Conservation (phyloP, 2,888 invertebrate genomes). For the Agonopterix alstromeriana region DNA sequence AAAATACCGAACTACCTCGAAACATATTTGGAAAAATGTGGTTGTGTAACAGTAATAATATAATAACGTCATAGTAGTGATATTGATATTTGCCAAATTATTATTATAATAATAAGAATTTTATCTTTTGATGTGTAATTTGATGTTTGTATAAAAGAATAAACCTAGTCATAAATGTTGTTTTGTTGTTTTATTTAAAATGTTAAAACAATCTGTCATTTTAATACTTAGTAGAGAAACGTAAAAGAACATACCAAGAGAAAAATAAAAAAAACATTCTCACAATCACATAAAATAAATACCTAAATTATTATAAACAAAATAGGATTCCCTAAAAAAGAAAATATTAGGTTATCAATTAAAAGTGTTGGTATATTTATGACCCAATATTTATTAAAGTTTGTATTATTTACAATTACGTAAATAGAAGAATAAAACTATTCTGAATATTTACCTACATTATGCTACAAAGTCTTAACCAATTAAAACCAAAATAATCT, state of each 20-base stretch:
- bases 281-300: no score
- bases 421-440: not conserved
- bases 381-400: conserved; percentile 3
- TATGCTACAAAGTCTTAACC: no score
- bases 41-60: conserved; percentile 7
- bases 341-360: no score
- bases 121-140: conserved; percentile 52
- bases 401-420: conserved; percentile 4
- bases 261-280: no score
- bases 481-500: no score
- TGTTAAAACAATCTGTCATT: no score
- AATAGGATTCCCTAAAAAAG: no score
- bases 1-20: conserved; percentile 1
- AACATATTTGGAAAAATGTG: not conserved
- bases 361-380: not conserved
- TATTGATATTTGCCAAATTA: conserved; percentile 54
- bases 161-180: conserved; percentile 62
- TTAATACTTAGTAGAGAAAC: no score
- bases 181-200: not conserved
- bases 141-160: conserved; percentile 51
- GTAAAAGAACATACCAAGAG: no score
- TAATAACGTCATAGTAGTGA: conserved; percentile 22
- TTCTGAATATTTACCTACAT: no score
- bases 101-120: conserved; percentile 29
- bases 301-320: no score